Evolutionary conservation across 1,140 invertebrate genomes (phyloP).

Genomic region (Plodia interpunctella): DNA sequence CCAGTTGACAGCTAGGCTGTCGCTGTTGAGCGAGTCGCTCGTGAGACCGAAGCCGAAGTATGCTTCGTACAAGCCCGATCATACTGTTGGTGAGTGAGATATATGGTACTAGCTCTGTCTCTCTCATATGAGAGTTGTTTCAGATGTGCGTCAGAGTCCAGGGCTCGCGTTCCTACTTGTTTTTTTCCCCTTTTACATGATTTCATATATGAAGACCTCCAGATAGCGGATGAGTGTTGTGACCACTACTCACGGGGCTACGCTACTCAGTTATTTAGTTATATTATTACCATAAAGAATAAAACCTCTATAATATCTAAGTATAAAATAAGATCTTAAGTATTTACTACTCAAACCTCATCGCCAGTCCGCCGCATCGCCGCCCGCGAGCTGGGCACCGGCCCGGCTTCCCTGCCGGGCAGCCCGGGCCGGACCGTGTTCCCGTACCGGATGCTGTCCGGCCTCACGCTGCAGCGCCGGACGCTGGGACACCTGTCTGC

Average conservation of each 20-base stretch:
- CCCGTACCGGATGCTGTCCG: slow-evolving; percentile 84
- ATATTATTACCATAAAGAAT: too few relatives aligned
- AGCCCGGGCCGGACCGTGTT: slow-evolving; percentile 76
- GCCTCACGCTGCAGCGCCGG: slow-evolving; percentile 86
- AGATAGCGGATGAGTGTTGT: too few relatives aligned
- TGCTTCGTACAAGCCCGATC: slow-evolving; percentile 41
- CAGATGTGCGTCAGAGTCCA: too few relatives aligned
- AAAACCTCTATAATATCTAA: too few relatives aligned
- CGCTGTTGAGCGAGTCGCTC: slow-evolving; percentile 53
- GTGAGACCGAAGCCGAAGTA: slow-evolving; percentile 44
- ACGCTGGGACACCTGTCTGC: slow-evolving; percentile 96
- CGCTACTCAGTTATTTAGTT: too few relatives aligned
- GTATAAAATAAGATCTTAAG: neutral
- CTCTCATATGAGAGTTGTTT: too few relatives aligned
- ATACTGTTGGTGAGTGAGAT: slow-evolving; percentile 50
- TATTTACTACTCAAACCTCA: too few relatives aligned
- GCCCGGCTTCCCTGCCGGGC: slow-evolving; percentile 40
- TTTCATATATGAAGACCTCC: too few relatives aligned
- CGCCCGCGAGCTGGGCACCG: slow-evolving; percentile 79
- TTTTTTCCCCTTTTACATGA: too few relatives aligned
- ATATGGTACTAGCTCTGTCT: too few relatives aligned
- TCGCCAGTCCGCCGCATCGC: slow-evolving; percentile 81
- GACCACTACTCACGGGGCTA: too few relatives aligned
- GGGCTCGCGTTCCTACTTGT: too few relatives aligned
- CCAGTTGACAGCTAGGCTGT: slow-evolving; percentile 39